Evolutionary conservation across 2,113 vertebrate genomes (phyloP).

Genomic region (Athene noctua): DNA sequence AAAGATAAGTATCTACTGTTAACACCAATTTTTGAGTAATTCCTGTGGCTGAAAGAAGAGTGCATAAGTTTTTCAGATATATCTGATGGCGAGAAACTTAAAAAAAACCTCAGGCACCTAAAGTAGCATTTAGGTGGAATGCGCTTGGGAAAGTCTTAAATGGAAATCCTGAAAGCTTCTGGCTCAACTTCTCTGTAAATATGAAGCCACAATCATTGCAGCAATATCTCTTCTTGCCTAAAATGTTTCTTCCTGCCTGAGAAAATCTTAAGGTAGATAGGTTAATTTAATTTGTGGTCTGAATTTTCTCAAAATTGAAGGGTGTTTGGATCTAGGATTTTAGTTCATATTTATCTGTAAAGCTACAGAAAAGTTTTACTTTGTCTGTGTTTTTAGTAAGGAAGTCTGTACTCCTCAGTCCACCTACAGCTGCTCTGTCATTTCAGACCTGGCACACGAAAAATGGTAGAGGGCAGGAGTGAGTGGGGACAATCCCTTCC

Average conservation of each 20-base stretch:
- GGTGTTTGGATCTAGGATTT: background rate
- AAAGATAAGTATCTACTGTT: background rate
- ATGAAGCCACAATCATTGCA: background rate
- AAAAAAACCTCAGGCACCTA: background rate
- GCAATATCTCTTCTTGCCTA: background rate
- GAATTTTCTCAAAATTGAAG: background rate
- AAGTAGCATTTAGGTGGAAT: background rate
- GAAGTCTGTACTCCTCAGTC: background rate
- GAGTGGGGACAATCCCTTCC: background rate
- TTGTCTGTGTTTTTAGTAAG: background rate
- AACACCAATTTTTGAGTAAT: background rate
- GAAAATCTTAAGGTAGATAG: background rate
- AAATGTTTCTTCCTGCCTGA: background rate
- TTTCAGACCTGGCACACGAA: background rate
- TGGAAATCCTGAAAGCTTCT: background rate
- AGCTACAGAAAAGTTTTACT: background rate
- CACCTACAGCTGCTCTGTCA: background rate
- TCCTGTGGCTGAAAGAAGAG: background rate
- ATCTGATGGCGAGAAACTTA: background rate
- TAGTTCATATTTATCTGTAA: background rate
- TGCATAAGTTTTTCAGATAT: background rate
- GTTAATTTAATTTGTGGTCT: background rate
- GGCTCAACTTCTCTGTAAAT: background rate
- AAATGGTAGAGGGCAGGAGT: background rate
- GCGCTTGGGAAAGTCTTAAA: background rate